Base-by-base conservation (phyloP, 2,797 vertebrate genomes). In the Bucorvus abyssinicus region DNA sequence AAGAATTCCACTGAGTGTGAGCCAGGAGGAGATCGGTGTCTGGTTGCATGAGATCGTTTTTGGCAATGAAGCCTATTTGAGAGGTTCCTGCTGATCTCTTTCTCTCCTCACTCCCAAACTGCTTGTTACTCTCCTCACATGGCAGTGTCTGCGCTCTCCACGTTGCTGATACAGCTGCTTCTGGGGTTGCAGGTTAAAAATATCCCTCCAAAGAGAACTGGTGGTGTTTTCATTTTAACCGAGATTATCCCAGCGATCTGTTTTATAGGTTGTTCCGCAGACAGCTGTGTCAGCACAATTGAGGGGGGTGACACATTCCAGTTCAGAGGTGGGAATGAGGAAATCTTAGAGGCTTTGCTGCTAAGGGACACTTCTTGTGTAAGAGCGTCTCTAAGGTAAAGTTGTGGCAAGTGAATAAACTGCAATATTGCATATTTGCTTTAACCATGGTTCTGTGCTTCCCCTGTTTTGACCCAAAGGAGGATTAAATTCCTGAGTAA, bases 171-270 rank as follows among this genome's bases (percentile, higher is more conserved):
- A 76, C 38, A 93, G 67, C 63, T 82, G 67, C 42, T 94, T 69
- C 47, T 93, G 60, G 49, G 63, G n/a, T 77, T 95, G 56, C 88
- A 90, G 32, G 49, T 63, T 94, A 90, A 95, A 95, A 94, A 90
- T 94, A 89, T 5, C 63, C 40, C 36, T 92, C 49, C 65, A 27
- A 73, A 70, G 56, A 87, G 77, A 93, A 84, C 40, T 10, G 47
- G 14, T 59, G 56, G 0, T 57, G 32, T 69, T 88, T 90, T 90
- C 67, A 24, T 90, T 84, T 79, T 45, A 77, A 56, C 77, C 2
- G 0, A 81, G 53, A 49, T 67, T 52, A 83, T 81, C 60, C 19
- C 52, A 63, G 47, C 0, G 0, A 65, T 63, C 52, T 70, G 24
- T 24, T 95, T 69, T 76, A 52, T 27, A 45, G 59, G 34, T 14